Conservation (phyloP, 2,113 vertebrate species). For the Forbesichthys papilliferus region DNA sequence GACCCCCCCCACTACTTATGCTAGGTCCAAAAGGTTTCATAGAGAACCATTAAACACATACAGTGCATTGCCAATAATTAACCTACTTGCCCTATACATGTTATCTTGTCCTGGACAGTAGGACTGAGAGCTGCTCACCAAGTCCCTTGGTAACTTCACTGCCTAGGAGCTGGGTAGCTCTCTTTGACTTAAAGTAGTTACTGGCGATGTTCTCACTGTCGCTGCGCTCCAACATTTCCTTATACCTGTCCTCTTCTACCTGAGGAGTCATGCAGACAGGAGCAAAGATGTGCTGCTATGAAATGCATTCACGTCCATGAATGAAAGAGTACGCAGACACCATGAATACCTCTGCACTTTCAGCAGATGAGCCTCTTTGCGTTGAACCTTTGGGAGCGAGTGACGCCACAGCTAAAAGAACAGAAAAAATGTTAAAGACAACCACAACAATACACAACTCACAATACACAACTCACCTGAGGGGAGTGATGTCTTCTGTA, state of each 20-base stretch:
- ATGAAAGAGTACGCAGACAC: constrained; percentile 62
- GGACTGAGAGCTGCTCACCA: constrained; percentile 34
- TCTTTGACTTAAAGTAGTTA: constrained; percentile 82
- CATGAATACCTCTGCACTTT: constrained; percentile 53
- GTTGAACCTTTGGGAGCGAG: constrained; percentile 47
- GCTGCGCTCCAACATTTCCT: constrained; percentile 82
- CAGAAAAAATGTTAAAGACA: background rate
- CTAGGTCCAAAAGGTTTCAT: too few relatives aligned
- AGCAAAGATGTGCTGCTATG: background rate
- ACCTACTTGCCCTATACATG: too few relatives aligned
- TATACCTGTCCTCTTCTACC: constrained; percentile 84
- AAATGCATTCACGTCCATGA: background rate
- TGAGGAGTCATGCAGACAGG: constrained; percentile 31
- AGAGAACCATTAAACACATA: too few relatives aligned
- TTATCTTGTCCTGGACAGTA: too few relatives aligned
- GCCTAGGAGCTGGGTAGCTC: constrained; percentile 79
- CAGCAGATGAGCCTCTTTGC: constrained; percentile 50
- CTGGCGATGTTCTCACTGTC: constrained; percentile 84
- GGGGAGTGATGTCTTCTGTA: constrained; percentile 83
- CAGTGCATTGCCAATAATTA: too few relatives aligned
- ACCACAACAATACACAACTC: background rate
- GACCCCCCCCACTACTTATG: too few relatives aligned
- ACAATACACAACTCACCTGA: constrained; percentile 71
- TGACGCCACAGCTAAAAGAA: constrained; percentile 72
- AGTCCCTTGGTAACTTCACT: constrained; percentile 60